Conservation (phyloP, 1,140 invertebrate genomes). For the Pseudomyrmex flavicornis region DNA sequence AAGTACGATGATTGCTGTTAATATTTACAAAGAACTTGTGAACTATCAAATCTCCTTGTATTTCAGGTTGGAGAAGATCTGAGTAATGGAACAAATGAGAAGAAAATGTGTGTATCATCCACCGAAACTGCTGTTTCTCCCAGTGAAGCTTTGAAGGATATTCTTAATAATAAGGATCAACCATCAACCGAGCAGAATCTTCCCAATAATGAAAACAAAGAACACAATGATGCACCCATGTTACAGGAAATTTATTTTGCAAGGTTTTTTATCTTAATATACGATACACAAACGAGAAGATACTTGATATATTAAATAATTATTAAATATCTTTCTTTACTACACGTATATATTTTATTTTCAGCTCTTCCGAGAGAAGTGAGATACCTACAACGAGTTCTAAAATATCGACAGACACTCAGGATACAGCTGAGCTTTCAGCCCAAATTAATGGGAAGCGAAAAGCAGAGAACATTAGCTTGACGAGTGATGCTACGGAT, state of each 20-base stretch:
- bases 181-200: neutral
- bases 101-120: constrained; percentile 60
- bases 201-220: neutral
- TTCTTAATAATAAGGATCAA: neutral
- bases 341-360: neutral
- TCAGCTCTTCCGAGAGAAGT: constrained; percentile 6
- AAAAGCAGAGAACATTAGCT: neutral
- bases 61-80: constrained; percentile 60
- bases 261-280: constrained; percentile 48
- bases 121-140: neutral
- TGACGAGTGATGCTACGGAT: neutral
- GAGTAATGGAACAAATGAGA: constrained; percentile 53
- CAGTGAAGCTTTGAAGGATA: neutral
- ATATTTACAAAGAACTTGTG: neutral
- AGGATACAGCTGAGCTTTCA: neutral
- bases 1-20: constrained; percentile 42
- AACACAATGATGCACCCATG: neutral
- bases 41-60: neutral
- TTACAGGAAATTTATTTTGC: neutral
- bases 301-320: neutral
- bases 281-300: too few species aligned
- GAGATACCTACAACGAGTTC: neutral
- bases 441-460: neutral
- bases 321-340: neutral
- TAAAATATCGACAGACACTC: neutral